Percentiles rank a stretch among this genome's conserved stretches.
Evolutionary conservation across 2,888 invertebrate species (phyloP).

Genomic region (Agrotis exclamationis): DNA sequence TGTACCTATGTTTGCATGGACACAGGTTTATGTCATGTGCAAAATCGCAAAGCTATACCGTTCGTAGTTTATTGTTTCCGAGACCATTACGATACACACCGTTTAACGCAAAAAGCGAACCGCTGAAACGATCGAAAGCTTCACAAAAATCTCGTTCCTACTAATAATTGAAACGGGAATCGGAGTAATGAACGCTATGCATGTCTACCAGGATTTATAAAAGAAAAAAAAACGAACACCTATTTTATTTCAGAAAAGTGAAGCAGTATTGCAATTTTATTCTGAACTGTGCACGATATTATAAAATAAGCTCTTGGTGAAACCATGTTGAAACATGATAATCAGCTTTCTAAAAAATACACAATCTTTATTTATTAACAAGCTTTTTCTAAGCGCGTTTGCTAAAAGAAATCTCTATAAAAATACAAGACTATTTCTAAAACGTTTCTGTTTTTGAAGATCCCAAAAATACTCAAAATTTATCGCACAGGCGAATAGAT

Average conservation of each 20-base stretch:
- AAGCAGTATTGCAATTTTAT: constrained; percentile 19
- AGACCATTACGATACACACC: constrained; percentile 81
- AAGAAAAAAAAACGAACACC: constrained; percentile 39
- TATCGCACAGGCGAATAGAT: constrained; percentile 59
- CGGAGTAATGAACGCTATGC: constrained; percentile 70
- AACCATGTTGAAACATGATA: not conserved
- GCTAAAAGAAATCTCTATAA: constrained; percentile 18
- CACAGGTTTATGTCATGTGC: constrained; percentile 57
- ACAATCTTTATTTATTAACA: constrained; percentile 8
- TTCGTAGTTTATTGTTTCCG: constrained; percentile 80
- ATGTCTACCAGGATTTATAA: constrained; percentile 56
- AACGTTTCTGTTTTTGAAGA: constrained; percentile 22
- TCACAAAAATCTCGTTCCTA: constrained; percentile 69
- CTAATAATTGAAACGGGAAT: constrained; percentile 76
- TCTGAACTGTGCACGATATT: constrained; percentile 7
- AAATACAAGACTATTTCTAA: constrained; percentile 19
- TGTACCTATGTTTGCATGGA: constrained; percentile 48
- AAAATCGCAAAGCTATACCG: constrained; percentile 72
- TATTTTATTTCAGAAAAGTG: constrained; percentile 36
- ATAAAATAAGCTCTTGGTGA: not conserved
- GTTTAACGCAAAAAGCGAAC: constrained; percentile 81
- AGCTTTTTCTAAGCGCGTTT: constrained; percentile 7
- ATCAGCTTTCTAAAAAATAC: not conserved
- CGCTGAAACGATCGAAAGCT: constrained; percentile 73
- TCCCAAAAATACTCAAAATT: constrained; percentile 30